These are phyloP conservation scores for Atrina japonica DNA, from an alignment of 2,888 invertebrate species.

Conservation along the genomic window DNA sequence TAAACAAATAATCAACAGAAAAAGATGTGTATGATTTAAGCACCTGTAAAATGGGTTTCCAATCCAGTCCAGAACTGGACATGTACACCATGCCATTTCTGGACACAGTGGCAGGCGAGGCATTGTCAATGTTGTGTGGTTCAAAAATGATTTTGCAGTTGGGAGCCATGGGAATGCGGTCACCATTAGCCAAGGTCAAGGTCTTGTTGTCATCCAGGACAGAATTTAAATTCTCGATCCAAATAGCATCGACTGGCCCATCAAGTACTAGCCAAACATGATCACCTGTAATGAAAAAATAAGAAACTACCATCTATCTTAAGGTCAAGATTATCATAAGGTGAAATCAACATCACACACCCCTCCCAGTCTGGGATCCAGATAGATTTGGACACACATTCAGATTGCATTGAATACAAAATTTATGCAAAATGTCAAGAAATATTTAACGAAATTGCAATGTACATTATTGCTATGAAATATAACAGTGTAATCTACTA, in stretches of 20 bases:
- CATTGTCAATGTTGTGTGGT: slow-evolving; percentile 98
- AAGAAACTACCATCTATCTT: too few species aligned
- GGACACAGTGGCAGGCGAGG: slow-evolving; percentile 98
- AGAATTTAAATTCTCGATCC: slow-evolving; percentile 81
- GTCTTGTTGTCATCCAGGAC: slow-evolving; percentile 81
- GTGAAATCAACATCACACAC: too few species aligned
- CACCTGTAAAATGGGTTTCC: slow-evolving; percentile 93
- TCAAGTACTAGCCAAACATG: slow-evolving; percentile 92
- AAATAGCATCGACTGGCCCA: slow-evolving; percentile 81
- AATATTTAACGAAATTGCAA: too few species aligned
- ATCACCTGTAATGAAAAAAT: slow-evolving; percentile 84
- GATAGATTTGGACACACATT: too few species aligned
- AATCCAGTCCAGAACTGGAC: slow-evolving; percentile 97
- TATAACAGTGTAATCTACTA: too few species aligned
- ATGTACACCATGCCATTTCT: slow-evolving; percentile 92
- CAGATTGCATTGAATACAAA: too few species aligned
- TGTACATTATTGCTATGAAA: too few species aligned
- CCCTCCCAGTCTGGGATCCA: too few species aligned
- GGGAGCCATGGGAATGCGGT: slow-evolving; percentile 95
- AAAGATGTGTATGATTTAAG: too few species aligned
- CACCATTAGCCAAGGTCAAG: slow-evolving; percentile 93
- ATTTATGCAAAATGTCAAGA: too few species aligned
- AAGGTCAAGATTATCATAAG: too few species aligned
- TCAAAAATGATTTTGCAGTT: slow-evolving; percentile 98
- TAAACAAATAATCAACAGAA: too few species aligned